phyloP scores from a whole-genome alignment of 2,888 invertebrate species.

The Maniola hyperantus region DNA sequence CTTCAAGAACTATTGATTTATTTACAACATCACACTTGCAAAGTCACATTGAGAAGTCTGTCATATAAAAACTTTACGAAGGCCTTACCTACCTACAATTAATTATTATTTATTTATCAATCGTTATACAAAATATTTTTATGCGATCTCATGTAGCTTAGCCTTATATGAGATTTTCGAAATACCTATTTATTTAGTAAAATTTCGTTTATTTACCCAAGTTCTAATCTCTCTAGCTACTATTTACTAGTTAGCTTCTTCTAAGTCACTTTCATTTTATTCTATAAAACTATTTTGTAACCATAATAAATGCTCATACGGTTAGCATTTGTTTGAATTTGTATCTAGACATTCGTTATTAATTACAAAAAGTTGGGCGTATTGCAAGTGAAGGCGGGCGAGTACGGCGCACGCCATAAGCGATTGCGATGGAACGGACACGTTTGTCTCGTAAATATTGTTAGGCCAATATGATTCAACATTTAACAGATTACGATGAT shows the following conservation, averaged over 20 bases:
- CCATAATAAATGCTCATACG: slow-evolving; percentile 70
- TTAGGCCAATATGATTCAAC: slow-evolving; percentile 20
- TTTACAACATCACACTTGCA: slow-evolving; percentile 80
- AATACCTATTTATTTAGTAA: slow-evolving; percentile 44
- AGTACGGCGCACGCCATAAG: slow-evolving; percentile 18
- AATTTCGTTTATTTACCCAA: slow-evolving; percentile 50
- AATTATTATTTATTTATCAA: slow-evolving; percentile 47
- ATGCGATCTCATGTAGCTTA: slow-evolving; percentile 70
- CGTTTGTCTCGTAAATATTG: slow-evolving; percentile 11
- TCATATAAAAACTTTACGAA: slow-evolving; percentile 78
- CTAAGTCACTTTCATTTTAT: slow-evolving; percentile 63
- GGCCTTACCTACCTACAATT: slow-evolving; percentile 63
- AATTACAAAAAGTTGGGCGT: slow-evolving; percentile 36
- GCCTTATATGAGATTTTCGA: slow-evolving; percentile 59
- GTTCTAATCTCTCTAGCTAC: slow-evolving; percentile 66
- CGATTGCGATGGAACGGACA: slow-evolving; percentile 30
- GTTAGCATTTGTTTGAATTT: slow-evolving; percentile 55
- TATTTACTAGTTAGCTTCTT: slow-evolving; percentile 62
- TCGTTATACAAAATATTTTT: slow-evolving; percentile 80
- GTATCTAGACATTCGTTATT: slow-evolving; percentile 19
- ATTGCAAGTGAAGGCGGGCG: slow-evolving; percentile 45
- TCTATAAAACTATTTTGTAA: slow-evolving; percentile 60
- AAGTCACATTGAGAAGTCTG: slow-evolving; percentile 77
- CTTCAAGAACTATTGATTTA: slow-evolving; percentile 58
- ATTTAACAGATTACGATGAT: slow-evolving; percentile 30